Percentiles rank a stretch among this genome's conserved stretches.
phyloP scores from a whole-genome alignment of 2,113 vertebrate genomes.

The Rhegmatorhina hoffmannsi region DNA sequence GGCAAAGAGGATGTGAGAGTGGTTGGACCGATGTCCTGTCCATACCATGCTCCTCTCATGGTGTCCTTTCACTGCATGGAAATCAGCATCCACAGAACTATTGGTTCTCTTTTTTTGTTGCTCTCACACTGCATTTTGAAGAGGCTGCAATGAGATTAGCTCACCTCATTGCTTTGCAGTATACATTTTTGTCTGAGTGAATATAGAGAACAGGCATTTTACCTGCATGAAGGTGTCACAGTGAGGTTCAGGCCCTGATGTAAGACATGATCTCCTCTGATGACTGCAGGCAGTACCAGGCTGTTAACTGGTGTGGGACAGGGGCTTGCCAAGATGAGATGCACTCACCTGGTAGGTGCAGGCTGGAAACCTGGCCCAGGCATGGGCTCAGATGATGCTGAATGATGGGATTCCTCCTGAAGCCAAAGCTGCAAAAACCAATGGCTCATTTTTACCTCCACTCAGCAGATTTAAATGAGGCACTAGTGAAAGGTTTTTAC shows the following conservation, averaged over 20 bases:
- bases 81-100: not conserved
- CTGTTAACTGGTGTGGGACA: fast-evolving
- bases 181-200: not conserved
- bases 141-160: not conserved
- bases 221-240: not conserved
- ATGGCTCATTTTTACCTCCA: not conserved
- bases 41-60: not conserved
- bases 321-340: not conserved
- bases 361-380: not conserved
- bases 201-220: not conserved
- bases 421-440: not conserved
- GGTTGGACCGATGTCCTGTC: not conserved
- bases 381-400: fast-evolving
- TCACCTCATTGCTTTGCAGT: not conserved
- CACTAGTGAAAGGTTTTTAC: not conserved
- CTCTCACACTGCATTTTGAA: not conserved
- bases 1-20: not conserved
- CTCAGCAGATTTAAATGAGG: not conserved
- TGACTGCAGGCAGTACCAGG: not conserved
- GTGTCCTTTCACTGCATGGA: not conserved
- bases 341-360: not conserved
- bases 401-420: not conserved
- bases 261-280: not conserved
- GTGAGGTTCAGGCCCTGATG: not conserved
- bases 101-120: not conserved